Percentiles rank a stretch among this genome's conserved stretches.
Evolutionary conservation across 2,888 invertebrate genomes (phyloP).

Genomic region (Polymixis lichenea): DNA sequence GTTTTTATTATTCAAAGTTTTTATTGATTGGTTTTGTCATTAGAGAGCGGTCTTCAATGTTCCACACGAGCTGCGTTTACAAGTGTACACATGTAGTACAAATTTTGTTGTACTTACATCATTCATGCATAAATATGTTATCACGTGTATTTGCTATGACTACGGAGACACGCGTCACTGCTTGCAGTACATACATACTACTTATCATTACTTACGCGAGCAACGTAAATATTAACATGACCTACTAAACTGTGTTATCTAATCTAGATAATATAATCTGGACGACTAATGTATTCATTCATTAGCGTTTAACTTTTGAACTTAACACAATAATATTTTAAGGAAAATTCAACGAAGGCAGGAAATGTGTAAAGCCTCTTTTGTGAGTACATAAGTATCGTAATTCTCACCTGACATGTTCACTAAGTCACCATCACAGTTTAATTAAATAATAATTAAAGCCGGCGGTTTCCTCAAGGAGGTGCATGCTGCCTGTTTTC

Average conservation of each 20-base stretch:
- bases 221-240: constrained; percentile 8
- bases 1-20: neutral
- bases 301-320: neutral
- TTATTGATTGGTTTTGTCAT: neutral
- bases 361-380: neutral
- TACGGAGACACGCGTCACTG: constrained; percentile 7
- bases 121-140: neutral
- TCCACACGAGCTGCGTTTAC: neutral
- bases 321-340: neutral
- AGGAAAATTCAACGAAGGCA: no score
- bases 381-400: neutral
- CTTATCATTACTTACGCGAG: neutral
- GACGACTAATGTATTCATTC: neutral
- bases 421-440: constrained; percentile 26
- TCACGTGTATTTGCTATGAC: constrained; percentile 32
- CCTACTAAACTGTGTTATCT: neutral
- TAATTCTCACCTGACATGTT: constrained; percentile 60
- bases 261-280: neutral
- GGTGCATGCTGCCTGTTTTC: constrained; percentile 10
- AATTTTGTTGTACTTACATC: neutral
- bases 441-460: constrained; percentile 20
- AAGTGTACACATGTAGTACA: neutral
- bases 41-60: neutral
- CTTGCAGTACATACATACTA: neutral
- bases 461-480: constrained; percentile 2